These are phyloP conservation scores for Drosophila lutescens DNA, from an alignment of 2,888 invertebrate genomes.

Conservation along the genomic window DNA sequence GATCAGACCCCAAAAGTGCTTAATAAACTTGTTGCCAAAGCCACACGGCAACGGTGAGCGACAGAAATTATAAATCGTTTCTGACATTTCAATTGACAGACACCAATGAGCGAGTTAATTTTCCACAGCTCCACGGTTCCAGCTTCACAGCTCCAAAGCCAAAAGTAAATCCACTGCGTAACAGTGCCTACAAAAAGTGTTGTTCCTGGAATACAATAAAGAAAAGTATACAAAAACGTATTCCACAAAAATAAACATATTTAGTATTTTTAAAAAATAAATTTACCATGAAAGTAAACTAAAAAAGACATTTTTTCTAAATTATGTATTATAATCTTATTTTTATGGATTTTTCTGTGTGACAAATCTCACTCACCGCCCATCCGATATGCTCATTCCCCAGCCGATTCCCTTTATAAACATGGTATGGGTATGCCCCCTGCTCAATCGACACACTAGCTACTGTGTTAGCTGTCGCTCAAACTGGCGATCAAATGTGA, in stretches of 20 bases:
- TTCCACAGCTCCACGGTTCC: conserved; percentile 58
- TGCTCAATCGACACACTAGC: conserved; percentile 26
- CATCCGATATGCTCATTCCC: not conserved
- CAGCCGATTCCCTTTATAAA: not conserved
- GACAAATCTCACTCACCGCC: too few species aligned
- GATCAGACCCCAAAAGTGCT: conserved; percentile 50
- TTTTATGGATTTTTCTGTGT: too few species aligned
- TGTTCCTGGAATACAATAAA: not conserved
- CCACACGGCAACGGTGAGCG: conserved; percentile 47
- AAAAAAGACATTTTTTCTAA: too few species aligned
- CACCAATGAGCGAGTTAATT: conserved; percentile 81
- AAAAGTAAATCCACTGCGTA: conserved; percentile 12
- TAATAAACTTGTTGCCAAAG: conserved; percentile 76
- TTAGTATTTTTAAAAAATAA: too few species aligned
- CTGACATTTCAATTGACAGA: conserved; percentile 82
- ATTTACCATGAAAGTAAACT: too few species aligned
- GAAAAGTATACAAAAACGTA: too few species aligned
- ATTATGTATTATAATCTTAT: too few species aligned
- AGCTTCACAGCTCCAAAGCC: conserved; percentile 11
- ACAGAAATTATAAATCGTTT: conserved; percentile 80
- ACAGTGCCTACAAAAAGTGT: conserved; percentile 8
- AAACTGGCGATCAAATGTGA: conserved; percentile 69
- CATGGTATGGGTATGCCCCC: too few species aligned
- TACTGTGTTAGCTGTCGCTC: conserved; percentile 76
- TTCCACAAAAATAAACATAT: too few species aligned